Evolutionary conservation across 2,113 vertebrate species (phyloP).

Genomic region (Paracanthobrama guichenoti): DNA sequence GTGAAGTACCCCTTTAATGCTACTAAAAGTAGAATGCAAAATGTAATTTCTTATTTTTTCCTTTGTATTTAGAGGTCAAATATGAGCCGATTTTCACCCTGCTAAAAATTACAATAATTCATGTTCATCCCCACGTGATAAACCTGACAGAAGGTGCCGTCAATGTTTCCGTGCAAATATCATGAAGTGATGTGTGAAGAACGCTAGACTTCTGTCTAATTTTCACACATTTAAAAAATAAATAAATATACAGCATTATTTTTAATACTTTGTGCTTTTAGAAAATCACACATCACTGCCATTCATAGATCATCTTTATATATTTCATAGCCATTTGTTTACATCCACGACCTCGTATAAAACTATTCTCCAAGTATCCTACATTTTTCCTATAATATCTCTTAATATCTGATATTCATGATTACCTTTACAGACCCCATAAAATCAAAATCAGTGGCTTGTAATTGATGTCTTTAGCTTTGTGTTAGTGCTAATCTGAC

Average conservation of each 20-base stretch:
- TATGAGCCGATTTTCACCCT: neutral
- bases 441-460: neutral
- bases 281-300: slow-evolving; percentile 15
- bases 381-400: neutral
- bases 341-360: neutral
- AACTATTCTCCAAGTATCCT: slow-evolving; percentile 16
- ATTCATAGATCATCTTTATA: slow-evolving; percentile 7
- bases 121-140: neutral
- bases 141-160: neutral
- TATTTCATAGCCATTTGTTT: neutral
- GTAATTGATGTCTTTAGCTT: neutral
- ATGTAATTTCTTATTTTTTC: neutral
- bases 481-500: neutral
- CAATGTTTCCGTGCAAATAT: slow-evolving; percentile 49
- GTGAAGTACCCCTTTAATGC: no score
- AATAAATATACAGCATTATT: slow-evolving; percentile 39
- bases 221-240: slow-evolving; percentile 23
- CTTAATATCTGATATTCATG: neutral
- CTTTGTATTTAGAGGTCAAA: slow-evolving; percentile 3
- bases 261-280: slow-evolving; percentile 57
- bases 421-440: neutral
- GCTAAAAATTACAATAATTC: slow-evolving; percentile 52
- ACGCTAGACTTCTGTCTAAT: slow-evolving; percentile 13
- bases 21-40: neutral
- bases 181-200: slow-evolving; percentile 30